Conservation (phyloP, 2,113 vertebrate species). For the Equus przewalskii region DNA sequence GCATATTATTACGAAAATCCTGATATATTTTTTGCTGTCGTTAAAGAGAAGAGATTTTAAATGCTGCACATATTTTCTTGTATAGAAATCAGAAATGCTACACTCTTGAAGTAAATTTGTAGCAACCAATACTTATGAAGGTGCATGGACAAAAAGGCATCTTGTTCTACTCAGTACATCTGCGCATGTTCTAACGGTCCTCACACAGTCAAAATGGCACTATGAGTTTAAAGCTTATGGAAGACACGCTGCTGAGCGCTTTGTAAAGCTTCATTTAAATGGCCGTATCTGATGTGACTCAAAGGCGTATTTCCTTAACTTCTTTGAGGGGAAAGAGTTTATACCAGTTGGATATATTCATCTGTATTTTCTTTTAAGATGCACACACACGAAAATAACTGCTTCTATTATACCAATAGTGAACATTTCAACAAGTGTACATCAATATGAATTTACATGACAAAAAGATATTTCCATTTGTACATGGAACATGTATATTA, state of each 20-base stretch:
- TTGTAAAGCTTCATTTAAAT: background rate
- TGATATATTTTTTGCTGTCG: background rate
- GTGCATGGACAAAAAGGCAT: background rate
- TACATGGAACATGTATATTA: background rate
- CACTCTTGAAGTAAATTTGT: background rate
- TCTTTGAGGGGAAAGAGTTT: background rate
- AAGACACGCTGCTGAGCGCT: background rate
- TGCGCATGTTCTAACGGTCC: background rate
- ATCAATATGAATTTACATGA: background rate
- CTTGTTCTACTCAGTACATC: background rate
- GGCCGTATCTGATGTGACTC: background rate
- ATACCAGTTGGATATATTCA: background rate
- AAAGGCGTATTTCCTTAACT: background rate
- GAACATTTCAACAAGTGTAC: background rate
- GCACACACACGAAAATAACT: background rate
- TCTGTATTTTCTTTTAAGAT: background rate
- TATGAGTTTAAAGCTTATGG: background rate
- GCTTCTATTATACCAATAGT: background rate
- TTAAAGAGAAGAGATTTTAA: constrained; percentile 39
- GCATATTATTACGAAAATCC: constrained; percentile 1
- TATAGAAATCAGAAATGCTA: background rate
- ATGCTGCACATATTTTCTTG: background rate
- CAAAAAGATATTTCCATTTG: constrained; percentile 20
- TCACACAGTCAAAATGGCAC: background rate
- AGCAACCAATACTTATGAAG: background rate